Evolutionary conservation across 2,797 vertebrate genomes (phyloP), one percentile per base, ranked within the genome.

Genomic region (Dicrostonyx torquatus): DNA sequence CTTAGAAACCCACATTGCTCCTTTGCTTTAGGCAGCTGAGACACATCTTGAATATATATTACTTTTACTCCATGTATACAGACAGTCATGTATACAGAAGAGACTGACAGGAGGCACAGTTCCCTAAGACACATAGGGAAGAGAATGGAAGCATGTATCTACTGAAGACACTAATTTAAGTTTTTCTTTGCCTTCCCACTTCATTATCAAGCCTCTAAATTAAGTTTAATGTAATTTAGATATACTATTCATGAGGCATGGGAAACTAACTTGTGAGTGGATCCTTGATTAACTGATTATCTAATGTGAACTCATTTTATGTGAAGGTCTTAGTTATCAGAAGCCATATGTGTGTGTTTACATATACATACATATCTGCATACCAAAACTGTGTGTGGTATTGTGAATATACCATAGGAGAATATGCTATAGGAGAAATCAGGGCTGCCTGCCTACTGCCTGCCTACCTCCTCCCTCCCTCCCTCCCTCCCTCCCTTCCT

Each of bases 281-380:
- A 2, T 34, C 18, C 53, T 72, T 82, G 6, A 6, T 31, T 90
- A 62, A 70, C 24, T 96, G 72, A 84, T 94, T 82, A 87, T 90
- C 34, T 93, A 86, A 88, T n/a, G 89, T 15, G 76, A 83, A 92
- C 60, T 87, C 17, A 86, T 83, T 95, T 94, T 93, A 78, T 79
- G 45, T 84, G 68, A 84, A 85, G 18, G 68, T 93, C 37, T 93
- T 77, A 94, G 87, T 95, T 95, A 60, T 95, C n/a, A 85, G 82
- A 93, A 40, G n/a, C 34, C 1, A 24, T 45, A 24, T 12, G 72
- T 73, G 72, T 11, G 87, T 62, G 68, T 72, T 90, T 96, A 91
- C 87, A 82, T 93, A 40, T 62, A 26, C 2, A 75, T 22, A 45
- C 72, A 7, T 26, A 29, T 75, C 72, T 45, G 45, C 24, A 14